These are phyloP conservation scores for Vicugna pacos DNA, from an alignment of 2,113 vertebrate genomes.

Conservation along the genomic window DNA sequence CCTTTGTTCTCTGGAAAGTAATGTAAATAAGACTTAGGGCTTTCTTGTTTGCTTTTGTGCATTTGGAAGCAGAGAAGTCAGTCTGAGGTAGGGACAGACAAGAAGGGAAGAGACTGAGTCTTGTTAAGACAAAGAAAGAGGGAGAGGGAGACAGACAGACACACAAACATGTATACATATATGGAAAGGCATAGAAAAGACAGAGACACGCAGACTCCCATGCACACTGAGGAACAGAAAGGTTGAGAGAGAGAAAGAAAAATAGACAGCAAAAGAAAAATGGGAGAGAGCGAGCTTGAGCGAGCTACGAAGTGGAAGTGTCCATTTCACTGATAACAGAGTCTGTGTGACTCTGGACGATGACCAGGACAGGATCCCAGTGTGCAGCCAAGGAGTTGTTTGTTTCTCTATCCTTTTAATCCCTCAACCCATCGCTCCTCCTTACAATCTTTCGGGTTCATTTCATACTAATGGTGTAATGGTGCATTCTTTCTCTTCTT, in stretches of 20 bases:
- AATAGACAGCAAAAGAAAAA: neutral
- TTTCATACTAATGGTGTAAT: neutral
- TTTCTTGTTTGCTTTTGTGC: slow-evolving; percentile 61
- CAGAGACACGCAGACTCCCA: neutral
- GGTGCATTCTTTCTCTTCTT: slow-evolving; percentile 50
- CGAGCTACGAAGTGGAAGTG: neutral
- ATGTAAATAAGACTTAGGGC: slow-evolving; percentile 31
- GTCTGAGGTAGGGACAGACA: neutral
- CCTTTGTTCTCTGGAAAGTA: slow-evolving; percentile 40
- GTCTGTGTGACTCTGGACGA: neutral
- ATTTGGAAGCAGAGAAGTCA: slow-evolving; percentile 37
- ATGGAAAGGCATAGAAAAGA: neutral
- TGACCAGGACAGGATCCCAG: neutral
- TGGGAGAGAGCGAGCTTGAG: neutral
- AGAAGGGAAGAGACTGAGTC: neutral
- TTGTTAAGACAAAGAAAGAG: neutral
- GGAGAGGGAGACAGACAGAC: neutral
- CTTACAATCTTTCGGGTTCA: neutral
- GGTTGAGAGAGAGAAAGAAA: neutral
- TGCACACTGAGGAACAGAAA: neutral
- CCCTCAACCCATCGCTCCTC: neutral
- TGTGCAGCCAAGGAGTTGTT: neutral
- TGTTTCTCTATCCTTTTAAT: neutral
- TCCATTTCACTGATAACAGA: neutral
- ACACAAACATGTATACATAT: accelerated